A percentile compares a stretch with the other conserved stretches of the same genome.
Evolutionary conservation across 2,113 vertebrate species (phyloP).

Genomic region (Microtus montanus): DNA sequence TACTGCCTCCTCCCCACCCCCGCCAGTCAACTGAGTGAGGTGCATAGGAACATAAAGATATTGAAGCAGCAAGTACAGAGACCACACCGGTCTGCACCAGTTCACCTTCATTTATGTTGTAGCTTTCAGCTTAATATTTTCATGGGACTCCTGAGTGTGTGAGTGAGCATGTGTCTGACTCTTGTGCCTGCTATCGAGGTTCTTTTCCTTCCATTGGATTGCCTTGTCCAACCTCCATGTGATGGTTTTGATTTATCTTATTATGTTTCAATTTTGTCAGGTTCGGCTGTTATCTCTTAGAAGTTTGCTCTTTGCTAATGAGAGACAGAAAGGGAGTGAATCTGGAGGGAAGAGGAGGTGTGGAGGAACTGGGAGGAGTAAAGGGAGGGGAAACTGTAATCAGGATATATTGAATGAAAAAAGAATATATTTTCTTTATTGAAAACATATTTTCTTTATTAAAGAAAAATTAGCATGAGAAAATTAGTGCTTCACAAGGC

Average conservation of each 20-base stretch:
- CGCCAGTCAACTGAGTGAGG: not conserved
- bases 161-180: not conserved
- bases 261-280: not conserved
- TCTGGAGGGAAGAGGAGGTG: not conserved
- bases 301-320: not conserved
- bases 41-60: not conserved
- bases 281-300: not conserved
- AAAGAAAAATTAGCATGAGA: not conserved
- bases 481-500: not conserved
- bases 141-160: not conserved
- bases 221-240: not conserved
- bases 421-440: not conserved
- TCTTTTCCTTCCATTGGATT: not conserved
- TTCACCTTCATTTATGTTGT: not conserved
- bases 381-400: not conserved
- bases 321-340: not conserved
- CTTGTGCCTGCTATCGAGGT: not conserved
- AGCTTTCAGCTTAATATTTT: not conserved
- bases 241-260: not conserved
- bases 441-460: not conserved
- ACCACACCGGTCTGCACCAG: not conserved
- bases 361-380: not conserved
- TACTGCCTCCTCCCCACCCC: fast-evolving
- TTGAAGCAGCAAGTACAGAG: not conserved
- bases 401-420: not conserved